phyloP scores from a whole-genome alignment of 2,113 vertebrate species.

The Salvelinus fontinalis region DNA sequence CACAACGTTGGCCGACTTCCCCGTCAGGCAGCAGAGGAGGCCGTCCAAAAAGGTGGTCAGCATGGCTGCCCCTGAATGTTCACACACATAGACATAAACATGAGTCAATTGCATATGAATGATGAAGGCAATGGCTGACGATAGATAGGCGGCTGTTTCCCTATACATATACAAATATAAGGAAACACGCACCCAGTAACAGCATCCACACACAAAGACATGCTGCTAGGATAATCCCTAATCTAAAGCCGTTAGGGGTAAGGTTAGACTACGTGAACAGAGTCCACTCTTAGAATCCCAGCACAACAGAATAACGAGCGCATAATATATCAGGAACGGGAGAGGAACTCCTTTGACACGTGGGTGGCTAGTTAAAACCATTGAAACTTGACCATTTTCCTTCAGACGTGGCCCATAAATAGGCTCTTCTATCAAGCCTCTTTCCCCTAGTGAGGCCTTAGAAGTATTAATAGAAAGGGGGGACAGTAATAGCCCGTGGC shows the following conservation, averaged over 20 bases:
- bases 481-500: conserved; percentile 45
- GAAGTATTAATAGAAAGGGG: conserved; percentile 51
- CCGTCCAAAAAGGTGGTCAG: conserved; percentile 84
- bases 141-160: background rate
- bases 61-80: conserved; percentile 74
- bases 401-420: conserved; percentile 25
- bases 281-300: background rate
- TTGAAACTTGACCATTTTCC: conserved; percentile 31
- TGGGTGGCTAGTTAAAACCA: conserved; percentile 11
- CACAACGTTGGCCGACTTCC: conserved; percentile 81
- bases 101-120: background rate
- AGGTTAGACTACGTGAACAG: background rate
- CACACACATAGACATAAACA: background rate
- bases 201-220: conserved; percentile 15
- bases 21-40: conserved; percentile 88
- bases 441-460: conserved; percentile 34
- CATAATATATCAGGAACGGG: no score
- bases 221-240: background rate
- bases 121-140: no score
- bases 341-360: conserved; percentile 11
- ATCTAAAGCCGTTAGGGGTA: background rate
- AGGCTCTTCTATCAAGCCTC: conserved; percentile 19
- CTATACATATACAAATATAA: background rate
- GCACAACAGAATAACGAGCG: background rate
- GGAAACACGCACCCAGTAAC: conserved; percentile 1